Evolutionary conservation across 1,140 invertebrate species (phyloP), one percentile per base, ranked within the genome.

Genomic region (Drosophila sp.): DNA sequence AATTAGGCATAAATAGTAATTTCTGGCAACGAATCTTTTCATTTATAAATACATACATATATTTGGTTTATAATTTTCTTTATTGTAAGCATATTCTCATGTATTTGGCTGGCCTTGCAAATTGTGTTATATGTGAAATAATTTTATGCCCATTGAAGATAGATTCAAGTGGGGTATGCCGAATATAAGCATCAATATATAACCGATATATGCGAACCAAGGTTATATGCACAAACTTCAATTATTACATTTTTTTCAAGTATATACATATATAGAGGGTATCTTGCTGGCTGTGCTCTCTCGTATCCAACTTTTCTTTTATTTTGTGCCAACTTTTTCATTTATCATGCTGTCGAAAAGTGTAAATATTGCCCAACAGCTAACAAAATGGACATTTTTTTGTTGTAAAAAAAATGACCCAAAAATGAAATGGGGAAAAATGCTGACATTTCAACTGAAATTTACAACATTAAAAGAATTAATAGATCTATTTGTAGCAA

Each of bases 291-390:
- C 36, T 14, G 29, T 7, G 1, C 11, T 6, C n/a, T 38, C 3
- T 2, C 0, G 34, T 38, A 38, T n/a, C n/a, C 13, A 38, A 13
- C 4, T 38, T 1, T 13, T 9, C 6, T 34, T 18, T 18, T 53
- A 11, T 36, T 2, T 11, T 36, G 8, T 53, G 50, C 11, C 50
- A 34, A 53, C 18, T 36, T 53, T 32, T 50, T 29, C 13, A 53
- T 53, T 53, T 53, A 53, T 18, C 32, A 38, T 14, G 50, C 32
- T 53, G 50, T 53, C 29, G 11, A 13, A 53, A 38, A 38, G 50
- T 53, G 32, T 38, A 53, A 53, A 53, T 53, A 53, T 36, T 36
- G 16, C 5, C 16, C 50, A 53, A 7, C 50, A 36, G 18, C 32
- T 36, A 34, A 27, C 7, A 14, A 50, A 50, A 50, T 8, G 7